Base-by-base conservation (phyloP, 2,888 invertebrate genomes). In the Dromius quadrimaculatus region DNA sequence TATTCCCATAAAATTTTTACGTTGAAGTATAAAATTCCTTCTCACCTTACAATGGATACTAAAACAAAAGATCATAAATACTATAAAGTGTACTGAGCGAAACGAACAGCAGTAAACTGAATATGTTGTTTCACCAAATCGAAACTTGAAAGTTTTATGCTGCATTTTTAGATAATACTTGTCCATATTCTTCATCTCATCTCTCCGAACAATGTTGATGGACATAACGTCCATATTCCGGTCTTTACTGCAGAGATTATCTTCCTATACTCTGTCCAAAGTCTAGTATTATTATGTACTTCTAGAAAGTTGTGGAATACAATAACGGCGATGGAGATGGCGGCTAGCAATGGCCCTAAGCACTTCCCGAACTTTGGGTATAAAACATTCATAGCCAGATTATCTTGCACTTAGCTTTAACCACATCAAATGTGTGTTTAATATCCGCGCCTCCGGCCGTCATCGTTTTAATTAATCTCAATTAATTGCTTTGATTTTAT, bases 381-480 rank as follows among this genome's bases (percentile, higher is more conserved):
- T 65, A 65, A 65, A 65, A 65, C 50, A 65, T 65, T 65, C 65
- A 65, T 65, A 47, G 47, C 65, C 47, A 65, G 65, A 65, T 65
- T 65, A 65, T 65, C 65, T 65, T 65, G 50, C 65, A 65, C 65
- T 65, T 65, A 47, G 47, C 22, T 36, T 23, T 34, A 50, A 65
- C 65, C 65, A 65, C 65, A 47, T 65, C 65, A 65, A 65, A 65
- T 64, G 47, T 47, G 47, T 47, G 34, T 64, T 50, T 64, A 64
- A 64, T 65, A 65, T 50, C 50, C 50, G 11, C 36, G 65, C 65
- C 65, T 50, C 36, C 6, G 22, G 65, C 19, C 50, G 50, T 50
- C 50, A 50, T 50, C 22, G 50, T 47, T 36, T 50, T 65, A 65
- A 50, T 50, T 65, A 47, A 34, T 19, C 47, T 47, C 8, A 11